Percentiles rank a stretch among this genome's conserved stretches.
Conservation (phyloP, 2,888 invertebrate species). For the Zootermopsis nevadensis region DNA sequence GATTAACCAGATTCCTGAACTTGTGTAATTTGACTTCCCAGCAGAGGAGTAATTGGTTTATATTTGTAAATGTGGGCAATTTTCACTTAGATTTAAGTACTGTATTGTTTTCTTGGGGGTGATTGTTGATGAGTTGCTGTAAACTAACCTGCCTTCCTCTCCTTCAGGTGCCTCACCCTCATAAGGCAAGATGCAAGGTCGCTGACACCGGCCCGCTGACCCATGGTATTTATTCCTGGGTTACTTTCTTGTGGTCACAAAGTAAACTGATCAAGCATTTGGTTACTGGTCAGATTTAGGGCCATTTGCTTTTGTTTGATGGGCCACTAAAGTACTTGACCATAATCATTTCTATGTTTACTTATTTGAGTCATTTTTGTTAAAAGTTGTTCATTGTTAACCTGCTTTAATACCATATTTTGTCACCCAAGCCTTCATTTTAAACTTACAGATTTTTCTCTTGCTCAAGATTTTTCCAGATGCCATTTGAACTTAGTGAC, state of each 20-base stretch:
- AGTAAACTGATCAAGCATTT: slow-evolving; percentile 63
- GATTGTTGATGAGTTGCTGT: slow-evolving; percentile 55
- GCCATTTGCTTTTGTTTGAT: slow-evolving; percentile 54
- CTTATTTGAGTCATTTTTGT: slow-evolving; percentile 50
- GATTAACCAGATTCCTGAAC: slow-evolving; percentile 51
- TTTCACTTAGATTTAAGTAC: background rate
- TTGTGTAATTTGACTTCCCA: slow-evolving; percentile 51
- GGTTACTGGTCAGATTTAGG: slow-evolving; percentile 57
- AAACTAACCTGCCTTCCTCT: slow-evolving; percentile 68
- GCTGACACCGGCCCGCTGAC: slow-evolving; percentile 56
- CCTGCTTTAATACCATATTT: slow-evolving; percentile 53
- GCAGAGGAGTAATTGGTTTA: slow-evolving; percentile 51
- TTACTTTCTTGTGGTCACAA: slow-evolving; percentile 62
- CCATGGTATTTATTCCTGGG: slow-evolving; percentile 71
- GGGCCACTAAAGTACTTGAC: slow-evolving; percentile 52
- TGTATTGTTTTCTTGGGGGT: slow-evolving; percentile 9
- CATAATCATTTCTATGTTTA: slow-evolving; percentile 52
- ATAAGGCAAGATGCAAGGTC: slow-evolving; percentile 54
- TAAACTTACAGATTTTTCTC: slow-evolving; percentile 55
- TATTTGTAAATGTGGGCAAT: slow-evolving; percentile 30
- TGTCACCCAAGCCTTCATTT: slow-evolving; percentile 54
- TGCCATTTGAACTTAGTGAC: slow-evolving; percentile 56
- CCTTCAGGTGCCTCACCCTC: slow-evolving; percentile 64
- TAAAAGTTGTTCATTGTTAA: slow-evolving; percentile 50
- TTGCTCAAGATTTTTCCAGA: slow-evolving; percentile 58